Conservation (phyloP, 2,797 vertebrate genomes). For the Pangasius krempfi region DNA sequence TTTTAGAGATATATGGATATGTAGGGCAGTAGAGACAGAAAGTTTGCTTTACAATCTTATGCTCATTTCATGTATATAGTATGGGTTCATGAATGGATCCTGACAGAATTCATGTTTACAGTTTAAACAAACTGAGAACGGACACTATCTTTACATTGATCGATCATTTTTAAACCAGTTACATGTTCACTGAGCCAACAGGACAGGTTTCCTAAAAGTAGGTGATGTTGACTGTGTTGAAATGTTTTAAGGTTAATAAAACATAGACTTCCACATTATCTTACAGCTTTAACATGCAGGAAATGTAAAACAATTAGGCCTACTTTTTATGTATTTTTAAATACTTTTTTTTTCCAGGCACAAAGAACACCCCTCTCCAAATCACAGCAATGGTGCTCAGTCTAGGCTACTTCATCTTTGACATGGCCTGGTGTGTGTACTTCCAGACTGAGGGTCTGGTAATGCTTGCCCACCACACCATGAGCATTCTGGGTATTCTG, state of each 20-base stretch:
- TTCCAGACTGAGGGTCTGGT: constrained; percentile 90
- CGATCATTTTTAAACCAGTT: background rate
- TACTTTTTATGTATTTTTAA: background rate
- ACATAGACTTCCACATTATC: background rate
- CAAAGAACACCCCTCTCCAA: constrained; percentile 90
- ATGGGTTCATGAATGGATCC: background rate
- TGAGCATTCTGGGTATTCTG: constrained; percentile 92
- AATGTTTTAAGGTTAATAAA: background rate
- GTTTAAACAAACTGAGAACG: background rate
- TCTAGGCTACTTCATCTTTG: constrained; percentile 94
- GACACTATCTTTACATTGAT: background rate
- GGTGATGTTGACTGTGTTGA: background rate
- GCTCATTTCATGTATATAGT: background rate
- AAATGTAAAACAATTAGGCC: background rate
- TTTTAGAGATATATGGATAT: background rate
- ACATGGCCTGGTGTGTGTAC: constrained; percentile 94
- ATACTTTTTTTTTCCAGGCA: constrained; percentile 73
- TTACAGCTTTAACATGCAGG: background rate
- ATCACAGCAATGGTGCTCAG: constrained; percentile 85
- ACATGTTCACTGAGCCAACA: background rate
- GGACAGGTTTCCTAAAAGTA: background rate
- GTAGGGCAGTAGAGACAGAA: background rate
- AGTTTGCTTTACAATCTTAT: background rate
- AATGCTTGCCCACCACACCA: constrained; percentile 93
- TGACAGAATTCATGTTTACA: background rate